Percentiles rank a stretch among this genome's conserved stretches.
Evolutionary conservation across 2,888 invertebrate genomes (phyloP).

Genomic region (Unio pictorum): DNA sequence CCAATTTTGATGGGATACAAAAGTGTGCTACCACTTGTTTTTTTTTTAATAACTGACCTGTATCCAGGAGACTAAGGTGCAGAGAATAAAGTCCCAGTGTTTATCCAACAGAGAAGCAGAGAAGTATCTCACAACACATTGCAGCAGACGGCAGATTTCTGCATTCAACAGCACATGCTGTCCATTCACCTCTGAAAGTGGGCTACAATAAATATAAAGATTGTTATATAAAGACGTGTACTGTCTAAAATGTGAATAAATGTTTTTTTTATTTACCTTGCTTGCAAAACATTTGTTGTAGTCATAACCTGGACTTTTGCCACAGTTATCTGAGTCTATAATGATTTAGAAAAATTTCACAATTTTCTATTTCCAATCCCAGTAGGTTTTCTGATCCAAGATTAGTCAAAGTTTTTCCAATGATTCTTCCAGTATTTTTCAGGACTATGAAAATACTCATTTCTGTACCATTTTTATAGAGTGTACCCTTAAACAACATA

Average conservation of each 20-base stretch:
- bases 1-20: no score
- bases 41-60: constrained; percentile 62
- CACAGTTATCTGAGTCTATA: no score
- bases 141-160: constrained; percentile 71
- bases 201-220: constrained; percentile 26
- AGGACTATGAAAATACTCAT: no score
- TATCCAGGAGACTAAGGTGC: constrained; percentile 81
- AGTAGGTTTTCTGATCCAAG: no score
- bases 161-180: constrained; percentile 67
- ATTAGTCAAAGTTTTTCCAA: no score
- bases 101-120: constrained; percentile 65
- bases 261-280: not conserved
- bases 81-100: constrained; percentile 82
- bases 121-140: constrained; percentile 64
- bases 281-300: not conserved
- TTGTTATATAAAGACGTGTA: not conserved
- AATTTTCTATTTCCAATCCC: no score
- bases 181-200: constrained; percentile 19
- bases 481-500: no score
- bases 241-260: not conserved
- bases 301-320: no score
- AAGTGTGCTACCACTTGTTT: not conserved
- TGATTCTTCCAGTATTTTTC: no score
- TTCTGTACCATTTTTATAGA: no score
- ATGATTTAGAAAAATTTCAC: no score